Percentiles rank a stretch among this genome's conserved stretches.
phyloP scores from a whole-genome alignment of 2,797 vertebrate species.

The Buceros bicornis region DNA sequence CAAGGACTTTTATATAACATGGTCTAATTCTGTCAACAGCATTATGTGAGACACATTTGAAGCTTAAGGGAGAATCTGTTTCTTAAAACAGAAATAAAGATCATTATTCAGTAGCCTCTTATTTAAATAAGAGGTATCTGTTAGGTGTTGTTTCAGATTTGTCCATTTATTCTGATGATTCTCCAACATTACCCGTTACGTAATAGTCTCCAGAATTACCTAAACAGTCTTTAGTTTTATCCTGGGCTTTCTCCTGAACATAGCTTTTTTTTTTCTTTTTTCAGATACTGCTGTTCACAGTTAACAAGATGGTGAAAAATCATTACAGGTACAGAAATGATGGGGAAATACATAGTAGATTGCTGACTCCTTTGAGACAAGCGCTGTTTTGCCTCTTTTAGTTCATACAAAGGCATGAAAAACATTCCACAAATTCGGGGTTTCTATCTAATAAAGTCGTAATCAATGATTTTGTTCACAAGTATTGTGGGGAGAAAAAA shows the following conservation, averaged over 20 bases:
- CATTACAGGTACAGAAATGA: neutral
- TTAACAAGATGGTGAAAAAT: constrained; percentile 16
- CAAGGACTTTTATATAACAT: neutral
- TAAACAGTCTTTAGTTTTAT: neutral
- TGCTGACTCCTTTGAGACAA: neutral
- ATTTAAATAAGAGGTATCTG: neutral
- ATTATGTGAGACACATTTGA: neutral
- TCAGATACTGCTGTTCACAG: neutral
- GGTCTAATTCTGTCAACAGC: constrained; percentile 48
- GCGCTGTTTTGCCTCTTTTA: neutral
- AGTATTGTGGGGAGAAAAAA: neutral
- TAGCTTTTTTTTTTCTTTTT: neutral
- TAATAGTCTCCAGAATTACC: neutral
- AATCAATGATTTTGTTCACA: neutral
- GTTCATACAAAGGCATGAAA: neutral
- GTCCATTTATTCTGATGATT: neutral
- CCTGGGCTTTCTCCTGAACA: neutral
- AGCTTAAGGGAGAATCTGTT: neutral
- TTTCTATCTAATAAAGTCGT: constrained; percentile 9
- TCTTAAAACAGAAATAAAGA: constrained; percentile 27
- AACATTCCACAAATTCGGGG: neutral
- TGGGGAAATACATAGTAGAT: neutral
- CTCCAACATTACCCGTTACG: neutral
- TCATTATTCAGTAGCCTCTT: neutral
- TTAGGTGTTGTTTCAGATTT: neutral